A percentile compares a stretch with the other conserved stretches of the same genome.
Evolutionary conservation across 92 coral and sea anemone species (phyloP).

Genomic region (Montipora capitata): DNA sequence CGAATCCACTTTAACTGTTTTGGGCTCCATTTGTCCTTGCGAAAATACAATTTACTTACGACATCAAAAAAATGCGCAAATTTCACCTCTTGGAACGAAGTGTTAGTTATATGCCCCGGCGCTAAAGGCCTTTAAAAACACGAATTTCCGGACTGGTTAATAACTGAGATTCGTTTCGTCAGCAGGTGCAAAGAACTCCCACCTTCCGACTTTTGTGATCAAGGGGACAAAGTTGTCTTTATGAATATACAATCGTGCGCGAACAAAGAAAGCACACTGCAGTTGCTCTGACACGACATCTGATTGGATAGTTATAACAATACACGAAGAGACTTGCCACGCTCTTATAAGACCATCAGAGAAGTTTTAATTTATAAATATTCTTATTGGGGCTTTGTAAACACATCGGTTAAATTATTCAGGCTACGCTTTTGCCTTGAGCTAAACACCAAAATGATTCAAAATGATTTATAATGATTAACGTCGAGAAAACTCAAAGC

Average conservation of each 20-base stretch:
- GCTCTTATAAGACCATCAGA: constrained; percentile 50
- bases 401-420: constrained; percentile 56
- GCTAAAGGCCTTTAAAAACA: constrained; percentile 59
- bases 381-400: constrained; percentile 60
- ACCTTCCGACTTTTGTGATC: constrained; percentile 45
- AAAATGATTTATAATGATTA: constrained; percentile 14
- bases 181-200: constrained; percentile 62
- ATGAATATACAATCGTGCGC: constrained; percentile 47
- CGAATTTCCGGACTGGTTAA: constrained; percentile 70
- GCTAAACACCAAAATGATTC: constrained; percentile 3
- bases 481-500: background rate
- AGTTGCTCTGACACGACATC: constrained; percentile 21
- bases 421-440: constrained; percentile 26
- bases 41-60: background rate
- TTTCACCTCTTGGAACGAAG: constrained; percentile 6
- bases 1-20: constrained; percentile 34
- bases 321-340: constrained; percentile 28
- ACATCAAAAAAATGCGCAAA: background rate
- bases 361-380: constrained; percentile 64
- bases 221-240: constrained; percentile 53
- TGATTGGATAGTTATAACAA: constrained; percentile 58
- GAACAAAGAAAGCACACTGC: constrained; percentile 34
- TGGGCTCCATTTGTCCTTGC: constrained; percentile 23
- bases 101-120: constrained; percentile 46
- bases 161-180: constrained; percentile 67